Percentiles rank a stretch among this genome's conserved stretches.
phyloP scores from a whole-genome alignment of 2,797 vertebrate species.

The Clarias pachynema region DNA sequence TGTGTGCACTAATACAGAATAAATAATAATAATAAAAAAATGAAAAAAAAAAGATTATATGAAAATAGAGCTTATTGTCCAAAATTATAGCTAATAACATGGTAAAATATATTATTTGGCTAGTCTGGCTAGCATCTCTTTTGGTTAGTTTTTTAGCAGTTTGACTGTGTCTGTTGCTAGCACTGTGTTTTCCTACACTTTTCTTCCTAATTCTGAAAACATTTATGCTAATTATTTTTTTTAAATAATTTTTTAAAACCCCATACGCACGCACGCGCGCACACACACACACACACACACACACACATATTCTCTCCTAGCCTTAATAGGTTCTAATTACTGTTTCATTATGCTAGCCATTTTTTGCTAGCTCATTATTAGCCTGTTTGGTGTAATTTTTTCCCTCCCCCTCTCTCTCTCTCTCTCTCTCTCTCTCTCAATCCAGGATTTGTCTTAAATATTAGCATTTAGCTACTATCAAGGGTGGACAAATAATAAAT shows the following conservation, averaged over 20 bases:
- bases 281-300: background rate
- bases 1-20: no score
- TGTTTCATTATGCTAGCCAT: background rate
- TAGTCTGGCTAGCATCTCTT: background rate
- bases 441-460: background rate
- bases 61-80: no score
- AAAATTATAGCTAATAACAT: background rate
- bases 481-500: background rate
- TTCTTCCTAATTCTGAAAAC: background rate
- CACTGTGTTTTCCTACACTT: background rate
- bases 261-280: background rate
- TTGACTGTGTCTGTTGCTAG: background rate
- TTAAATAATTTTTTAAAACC: background rate
- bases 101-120: background rate
- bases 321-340: conserved; percentile 1
- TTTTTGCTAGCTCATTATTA: background rate
- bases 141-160: background rate
- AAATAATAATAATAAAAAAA: background rate
- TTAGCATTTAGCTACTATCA: background rate
- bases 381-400: background rate
- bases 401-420: background rate
- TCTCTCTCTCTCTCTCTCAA: background rate
- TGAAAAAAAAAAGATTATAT: no score
- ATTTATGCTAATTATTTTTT: background rate
- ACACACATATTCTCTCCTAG: background rate